These are phyloP conservation scores for Gephyroberyx darwinii DNA, from an alignment of 2,797 vertebrate genomes.

Conservation along the genomic window DNA sequence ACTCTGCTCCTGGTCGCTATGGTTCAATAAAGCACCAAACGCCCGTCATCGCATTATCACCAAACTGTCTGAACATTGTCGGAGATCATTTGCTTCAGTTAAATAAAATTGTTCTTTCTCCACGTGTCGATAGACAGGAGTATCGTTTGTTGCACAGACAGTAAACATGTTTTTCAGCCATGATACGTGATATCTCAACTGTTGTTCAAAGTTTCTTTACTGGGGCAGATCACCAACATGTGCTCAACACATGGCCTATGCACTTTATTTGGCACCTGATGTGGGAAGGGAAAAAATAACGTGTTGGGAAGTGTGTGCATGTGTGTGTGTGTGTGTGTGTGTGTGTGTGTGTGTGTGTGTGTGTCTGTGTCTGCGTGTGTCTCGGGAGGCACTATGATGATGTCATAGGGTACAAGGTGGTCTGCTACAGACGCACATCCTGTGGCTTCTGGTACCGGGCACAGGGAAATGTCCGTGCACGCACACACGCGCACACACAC, in stretches of 20 bases:
- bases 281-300: constrained; percentile 40
- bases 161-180: constrained; percentile 17
- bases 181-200: constrained; percentile 12
- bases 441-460: constrained; percentile 57
- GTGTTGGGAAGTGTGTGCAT: constrained; percentile 25
- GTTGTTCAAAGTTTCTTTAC: constrained; percentile 30
- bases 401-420: constrained; percentile 69
- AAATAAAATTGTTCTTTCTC: background rate
- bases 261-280: constrained; percentile 64
- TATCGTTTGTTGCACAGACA: background rate
- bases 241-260: constrained; percentile 64
- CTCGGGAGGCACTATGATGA: constrained; percentile 55
- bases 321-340: constrained; percentile 23
- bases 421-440: constrained; percentile 66
- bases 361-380: background rate
- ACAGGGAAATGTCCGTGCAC: constrained; percentile 39
- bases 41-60: constrained; percentile 50
- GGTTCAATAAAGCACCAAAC: constrained; percentile 40
- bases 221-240: constrained; percentile 53
- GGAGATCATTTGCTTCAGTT: background rate
- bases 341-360: constrained; percentile 15
- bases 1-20: constrained; percentile 44
- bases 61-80: constrained; percentile 27
- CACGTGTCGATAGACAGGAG: background rate
- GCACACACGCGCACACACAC: constrained; percentile 15